phyloP scores from a whole-genome alignment of 2,113 vertebrate genomes.

The Cephalopholis sonnerati region DNA sequence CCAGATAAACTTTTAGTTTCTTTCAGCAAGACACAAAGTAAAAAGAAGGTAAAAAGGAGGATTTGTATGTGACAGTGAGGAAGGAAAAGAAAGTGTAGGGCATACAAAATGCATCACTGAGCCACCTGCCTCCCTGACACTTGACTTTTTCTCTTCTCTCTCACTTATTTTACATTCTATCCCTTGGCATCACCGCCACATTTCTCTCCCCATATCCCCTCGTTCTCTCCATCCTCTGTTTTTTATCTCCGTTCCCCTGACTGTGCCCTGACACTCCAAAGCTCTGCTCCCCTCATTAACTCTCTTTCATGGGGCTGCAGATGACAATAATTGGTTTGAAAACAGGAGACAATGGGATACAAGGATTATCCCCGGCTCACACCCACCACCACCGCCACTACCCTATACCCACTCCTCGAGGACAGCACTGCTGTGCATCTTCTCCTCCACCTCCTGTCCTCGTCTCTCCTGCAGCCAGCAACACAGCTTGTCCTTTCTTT shows the following conservation, averaged over 20 bases:
- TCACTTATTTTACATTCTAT: constrained; percentile 50
- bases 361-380: constrained; percentile 78
- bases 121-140: constrained; percentile 36
- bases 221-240: constrained; percentile 23
- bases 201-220: constrained; percentile 30
- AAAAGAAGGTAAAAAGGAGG: background rate
- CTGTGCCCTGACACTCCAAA: constrained; percentile 80
- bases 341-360: constrained; percentile 79
- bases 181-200: constrained; percentile 20
- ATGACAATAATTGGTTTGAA: constrained; percentile 84
- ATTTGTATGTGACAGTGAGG: constrained; percentile 28
- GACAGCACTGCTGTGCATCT: constrained; percentile 28
- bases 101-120: constrained; percentile 49
- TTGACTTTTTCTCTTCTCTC: constrained; percentile 43
- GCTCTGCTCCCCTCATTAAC: constrained; percentile 82
- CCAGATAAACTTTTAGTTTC: background rate
- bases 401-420: constrained; percentile 10
- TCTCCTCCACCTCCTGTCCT: constrained; percentile 40
- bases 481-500: constrained; percentile 17
- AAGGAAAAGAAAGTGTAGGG: constrained; percentile 6
- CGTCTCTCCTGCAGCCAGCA: background rate
- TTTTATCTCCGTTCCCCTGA: constrained; percentile 65
- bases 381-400: constrained; percentile 45
- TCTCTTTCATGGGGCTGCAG: constrained; percentile 75
- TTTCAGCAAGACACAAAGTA: background rate